Evolutionary conservation across 2,797 vertebrate species (phyloP), one percentile per base, ranked within the genome.

Genomic region (Sebastes iracundus): DNA sequence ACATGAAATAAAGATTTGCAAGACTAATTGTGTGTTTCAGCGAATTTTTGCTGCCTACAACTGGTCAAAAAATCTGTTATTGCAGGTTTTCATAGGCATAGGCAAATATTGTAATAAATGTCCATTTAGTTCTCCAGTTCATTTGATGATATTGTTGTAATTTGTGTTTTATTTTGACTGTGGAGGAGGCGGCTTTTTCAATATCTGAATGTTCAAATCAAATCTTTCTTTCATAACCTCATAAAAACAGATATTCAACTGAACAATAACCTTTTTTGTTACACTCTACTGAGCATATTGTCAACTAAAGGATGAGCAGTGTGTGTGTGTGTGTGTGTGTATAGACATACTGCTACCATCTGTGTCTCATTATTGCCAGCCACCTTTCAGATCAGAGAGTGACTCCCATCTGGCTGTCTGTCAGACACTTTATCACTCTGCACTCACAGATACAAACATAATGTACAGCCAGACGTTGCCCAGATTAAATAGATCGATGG

Each of bases 321-420:
- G 33, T 66, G 35, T 68, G n/a, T 82, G 74, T 65, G 52, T 76
- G 75, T 73, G 38, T 65, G 63, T 60, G 58, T 38, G 38, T 71
- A 30, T 58, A 28, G 35, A 79, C 64, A 80, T 78, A 55, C 72
- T 8, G 7, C 72, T 7, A 61, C 79, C 90, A 94, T 90, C 91
- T 94, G 89, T 76, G 72, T 86, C 82, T 90, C 84, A 89, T 93
- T 91, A 93, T 73, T 71, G 67, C 42, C 33, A 60, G 79, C 71
- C 75, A 81, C 79, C 85, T 86, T 87, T 88, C 59, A 88, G 68
- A 82, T 87, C 80, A 85, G 56, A 32, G 30, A 81, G 80, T 63
- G 71, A 78, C 83, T 87, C 52, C 75, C 80, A 80, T 85, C 76
- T 79, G 81, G 61, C 79, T 79, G 52, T n/a, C 46, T 73, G 61